These are phyloP conservation scores for Cheirogaleus medius DNA, from an alignment of 2,113 vertebrate genomes.

Conservation along the genomic window DNA sequence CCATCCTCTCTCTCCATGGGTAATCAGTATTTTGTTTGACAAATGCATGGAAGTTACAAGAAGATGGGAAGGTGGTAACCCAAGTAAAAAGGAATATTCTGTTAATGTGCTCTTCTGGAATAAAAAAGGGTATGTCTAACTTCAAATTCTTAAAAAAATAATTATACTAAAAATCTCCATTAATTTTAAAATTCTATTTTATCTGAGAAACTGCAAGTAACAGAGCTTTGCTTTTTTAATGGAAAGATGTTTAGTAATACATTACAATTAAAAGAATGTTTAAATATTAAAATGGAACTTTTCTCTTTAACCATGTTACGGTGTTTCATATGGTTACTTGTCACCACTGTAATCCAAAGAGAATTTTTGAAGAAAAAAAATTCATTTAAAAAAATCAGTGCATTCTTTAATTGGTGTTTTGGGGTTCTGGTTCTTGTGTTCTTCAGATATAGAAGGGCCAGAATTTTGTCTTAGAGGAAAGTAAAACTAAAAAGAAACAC, in stretches of 20 bases:
- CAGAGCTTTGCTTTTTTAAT: constrained; percentile 57
- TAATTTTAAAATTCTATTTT: constrained; percentile 71
- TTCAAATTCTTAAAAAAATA: background rate
- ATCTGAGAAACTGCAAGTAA: constrained; percentile 54
- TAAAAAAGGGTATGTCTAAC: background rate
- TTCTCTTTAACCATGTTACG: constrained; percentile 44
- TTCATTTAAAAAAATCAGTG: background rate
- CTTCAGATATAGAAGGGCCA: constrained; percentile 4
- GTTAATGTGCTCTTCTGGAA: constrained; percentile 66
- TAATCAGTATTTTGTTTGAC: background rate
- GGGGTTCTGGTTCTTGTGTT: background rate
- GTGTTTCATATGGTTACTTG: constrained; percentile 23
- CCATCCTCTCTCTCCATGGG: background rate
- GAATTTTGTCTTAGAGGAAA: background rate
- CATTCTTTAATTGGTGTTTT: background rate
- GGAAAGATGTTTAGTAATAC: constrained; percentile 60
- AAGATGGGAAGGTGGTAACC: background rate
- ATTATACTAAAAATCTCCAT: constrained; percentile 72
- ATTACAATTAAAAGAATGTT: constrained; percentile 9
- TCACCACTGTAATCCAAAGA: constrained; percentile 25
- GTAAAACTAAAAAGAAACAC: background rate
- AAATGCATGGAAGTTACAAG: background rate
- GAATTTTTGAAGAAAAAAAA: constrained; percentile 28
- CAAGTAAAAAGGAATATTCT: constrained; percentile 30
- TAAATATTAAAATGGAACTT: constrained; percentile 51